Evolutionary conservation across 2,113 vertebrate genomes (phyloP).

Genomic region (Zeus faber): DNA sequence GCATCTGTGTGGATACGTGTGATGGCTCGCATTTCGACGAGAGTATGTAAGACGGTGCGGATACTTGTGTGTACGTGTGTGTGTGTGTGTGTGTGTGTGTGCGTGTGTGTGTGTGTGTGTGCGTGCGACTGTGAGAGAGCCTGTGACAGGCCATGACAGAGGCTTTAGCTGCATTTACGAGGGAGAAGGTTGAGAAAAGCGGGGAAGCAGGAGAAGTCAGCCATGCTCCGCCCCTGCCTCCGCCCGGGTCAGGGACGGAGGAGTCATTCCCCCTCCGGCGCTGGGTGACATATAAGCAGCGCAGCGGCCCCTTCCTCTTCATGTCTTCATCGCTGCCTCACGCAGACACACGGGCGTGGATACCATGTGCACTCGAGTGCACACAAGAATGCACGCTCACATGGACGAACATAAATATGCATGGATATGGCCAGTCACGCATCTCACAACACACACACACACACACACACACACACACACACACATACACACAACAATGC

Average conservation of each 20-base stretch:
- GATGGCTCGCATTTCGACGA: too few relatives aligned
- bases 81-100: too few relatives aligned
- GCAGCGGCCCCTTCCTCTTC: slow-evolving; percentile 40
- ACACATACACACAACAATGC: slow-evolving; percentile 7
- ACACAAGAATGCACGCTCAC: slow-evolving; percentile 26
- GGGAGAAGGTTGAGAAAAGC: slow-evolving; percentile 37
- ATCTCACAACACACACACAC: slow-evolving; percentile 10
- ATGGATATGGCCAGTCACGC: slow-evolving; percentile 26
- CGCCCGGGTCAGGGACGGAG: slow-evolving; percentile 37
- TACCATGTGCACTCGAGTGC: slow-evolving; percentile 17
- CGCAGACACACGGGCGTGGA: slow-evolving; percentile 41
- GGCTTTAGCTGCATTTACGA: too few relatives aligned
- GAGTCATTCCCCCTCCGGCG: slow-evolving; percentile 55
- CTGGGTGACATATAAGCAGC: slow-evolving; percentile 62
- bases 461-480: neutral
- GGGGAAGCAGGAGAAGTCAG: slow-evolving; percentile 38
- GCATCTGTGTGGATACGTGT: slow-evolving; percentile 29
- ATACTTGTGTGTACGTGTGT: too few relatives aligned
- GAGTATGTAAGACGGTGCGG: slow-evolving; percentile 42
- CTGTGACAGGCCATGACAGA: too few relatives aligned
- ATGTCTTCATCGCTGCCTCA: slow-evolving; percentile 43
- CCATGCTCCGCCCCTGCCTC: slow-evolving; percentile 35
- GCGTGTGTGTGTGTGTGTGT: too few relatives aligned
- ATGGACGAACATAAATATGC: slow-evolving; percentile 43
- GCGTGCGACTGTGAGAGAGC: too few relatives aligned